phyloP scores from a whole-genome alignment of 1,140 invertebrate genomes.

The Drosophila chauvacae region DNA sequence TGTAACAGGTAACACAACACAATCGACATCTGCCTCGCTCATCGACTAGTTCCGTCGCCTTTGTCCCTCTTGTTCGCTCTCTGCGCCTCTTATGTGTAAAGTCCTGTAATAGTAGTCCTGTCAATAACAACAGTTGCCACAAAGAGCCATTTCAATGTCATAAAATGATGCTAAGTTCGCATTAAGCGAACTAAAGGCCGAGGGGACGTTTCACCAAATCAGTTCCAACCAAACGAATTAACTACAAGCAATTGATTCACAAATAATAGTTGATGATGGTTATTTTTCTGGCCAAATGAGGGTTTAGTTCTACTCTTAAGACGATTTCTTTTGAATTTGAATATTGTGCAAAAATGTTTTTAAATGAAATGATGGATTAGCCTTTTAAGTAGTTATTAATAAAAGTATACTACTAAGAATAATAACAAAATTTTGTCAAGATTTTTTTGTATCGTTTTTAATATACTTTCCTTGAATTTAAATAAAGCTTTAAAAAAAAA shows the following conservation, averaged over 20 bases:
- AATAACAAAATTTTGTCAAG: background rate
- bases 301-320: background rate
- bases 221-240: background rate
- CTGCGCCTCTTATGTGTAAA: conserved; percentile 16
- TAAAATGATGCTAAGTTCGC: conserved; percentile 66
- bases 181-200: conserved; percentile 38
- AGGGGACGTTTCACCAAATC: conserved; percentile 4
- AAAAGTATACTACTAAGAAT: background rate
- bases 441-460: background rate
- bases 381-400: background rate
- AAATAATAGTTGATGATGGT: background rate
- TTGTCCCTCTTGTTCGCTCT: conserved; percentile 2
- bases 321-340: background rate
- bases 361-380: too few species aligned
- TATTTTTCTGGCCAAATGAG: background rate
- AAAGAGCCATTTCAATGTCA: conserved; percentile 72
- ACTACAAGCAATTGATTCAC: background rate
- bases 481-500: background rate
- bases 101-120: conserved; percentile 40
- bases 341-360: background rate
- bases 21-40: conserved; percentile 51
- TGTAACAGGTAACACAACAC: conserved; percentile 73
- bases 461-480: background rate
- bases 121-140: conserved; percentile 60
- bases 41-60: conserved; percentile 10